Base-by-base conservation (phyloP, 2,797 vertebrate genomes). In the Nannoperca australis region DNA sequence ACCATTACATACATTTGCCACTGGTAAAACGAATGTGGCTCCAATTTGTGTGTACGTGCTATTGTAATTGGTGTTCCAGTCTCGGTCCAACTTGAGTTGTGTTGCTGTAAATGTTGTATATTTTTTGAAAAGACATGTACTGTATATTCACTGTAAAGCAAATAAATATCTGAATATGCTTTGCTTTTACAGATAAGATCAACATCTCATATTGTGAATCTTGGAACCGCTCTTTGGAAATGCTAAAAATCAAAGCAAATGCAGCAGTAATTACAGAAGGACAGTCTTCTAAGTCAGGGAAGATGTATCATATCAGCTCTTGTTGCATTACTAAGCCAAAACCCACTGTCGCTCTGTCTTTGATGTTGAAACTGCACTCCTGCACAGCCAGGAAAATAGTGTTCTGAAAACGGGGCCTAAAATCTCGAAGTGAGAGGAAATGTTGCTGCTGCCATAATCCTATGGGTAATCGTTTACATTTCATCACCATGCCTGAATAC, bases 401-500 rank as follows among this genome's bases (percentile, higher is more conserved):
- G 61, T 76, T 83, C 67, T 83, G 72, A 89, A 92, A 92, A 78
- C 10, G 5, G 42, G 47, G 24, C 44, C 78, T 70, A 80, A 84
- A 88, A 87, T 82, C 61, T 75, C 65, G 12, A 61, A 76, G 70
- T 36, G 50, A 81, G 74, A 85, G 82, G 54, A 85, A 86, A 84
- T 49, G 64, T 50, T 83, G 80, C 85, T 73, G 83, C 78, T 71
- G 63, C 79, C 38, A 78, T 85, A 91, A 92, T 92, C 91, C 91
- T 82, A 59, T 53, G 76, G 88, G 80, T 87, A 89, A 90, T 89
- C 72, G 63, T 90, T 92, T 88, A 91, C 82, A 93, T 91, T 89
- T 91, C 85, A 89, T 90, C 83, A 83, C 73, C 75, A 85, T 3
- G 77, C 85, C 86, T 88, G 88, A 91, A 92, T 92, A 88, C 84